Evolutionary conservation across 2,888 invertebrate species (phyloP).

Genomic region (Glyphotaelius pellucidus): DNA sequence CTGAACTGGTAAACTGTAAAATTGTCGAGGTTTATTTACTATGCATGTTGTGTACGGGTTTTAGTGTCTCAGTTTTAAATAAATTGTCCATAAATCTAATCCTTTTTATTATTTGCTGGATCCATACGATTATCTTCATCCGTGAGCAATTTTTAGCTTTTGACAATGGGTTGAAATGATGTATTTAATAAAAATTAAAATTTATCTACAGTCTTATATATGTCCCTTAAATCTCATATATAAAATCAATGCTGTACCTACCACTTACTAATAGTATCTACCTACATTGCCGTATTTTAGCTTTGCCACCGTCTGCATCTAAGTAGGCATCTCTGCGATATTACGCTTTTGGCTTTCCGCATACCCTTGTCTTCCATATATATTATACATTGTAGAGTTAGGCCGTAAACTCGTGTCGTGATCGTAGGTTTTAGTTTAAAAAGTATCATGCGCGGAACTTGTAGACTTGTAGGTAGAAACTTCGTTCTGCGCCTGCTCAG

Average conservation of each 20-base stretch:
- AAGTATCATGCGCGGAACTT: slow-evolving; percentile 31
- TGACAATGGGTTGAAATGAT: too few species aligned
- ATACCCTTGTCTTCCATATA: not conserved
- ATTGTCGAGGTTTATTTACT: not conserved
- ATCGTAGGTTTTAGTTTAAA: slow-evolving; percentile 22
- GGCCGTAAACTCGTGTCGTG: slow-evolving; percentile 31
- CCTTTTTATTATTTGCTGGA: not conserved
- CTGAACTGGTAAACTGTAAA: not conserved
- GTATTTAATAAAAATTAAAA: too few species aligned
- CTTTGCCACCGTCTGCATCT: not conserved
- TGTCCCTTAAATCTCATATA: not conserved
- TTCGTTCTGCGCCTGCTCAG: not conserved
- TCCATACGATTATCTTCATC: not conserved
- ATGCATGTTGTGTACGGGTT: not conserved
- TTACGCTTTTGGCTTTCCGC: not conserved
- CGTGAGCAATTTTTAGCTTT: too few species aligned
- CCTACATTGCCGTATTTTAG: not conserved
- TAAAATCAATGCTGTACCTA: not conserved
- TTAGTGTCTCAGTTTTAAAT: not conserved
- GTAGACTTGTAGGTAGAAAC: not conserved
- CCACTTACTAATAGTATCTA: not conserved
- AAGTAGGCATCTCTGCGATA: not conserved
- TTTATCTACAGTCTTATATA: too few species aligned
- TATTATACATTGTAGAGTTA: not conserved
- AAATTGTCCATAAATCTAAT: not conserved